Base-by-base conservation (phyloP, 2,888 invertebrate genomes). In the Notodonta dromedarius region DNA sequence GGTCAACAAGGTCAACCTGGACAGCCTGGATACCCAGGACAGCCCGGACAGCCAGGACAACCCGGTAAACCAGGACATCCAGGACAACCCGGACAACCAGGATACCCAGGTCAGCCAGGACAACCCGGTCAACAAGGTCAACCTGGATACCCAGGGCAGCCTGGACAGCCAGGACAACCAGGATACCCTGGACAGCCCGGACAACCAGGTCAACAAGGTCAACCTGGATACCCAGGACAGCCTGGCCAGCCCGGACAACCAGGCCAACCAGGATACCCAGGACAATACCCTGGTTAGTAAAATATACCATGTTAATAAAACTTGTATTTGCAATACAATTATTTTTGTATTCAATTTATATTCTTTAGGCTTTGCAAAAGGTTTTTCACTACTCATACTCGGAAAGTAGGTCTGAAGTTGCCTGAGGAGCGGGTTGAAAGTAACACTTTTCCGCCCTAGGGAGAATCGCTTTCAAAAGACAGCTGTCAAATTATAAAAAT, bases 21-120 rank as follows among this genome's bases (percentile, higher is more conserved):
- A 76, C 61, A 73, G 0, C 79, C 80, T 1, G 83, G 85, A 8
- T 61, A 73, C 0, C 83, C 88, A 0, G 86, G 83, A 9, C 35
- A 55, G 4, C 40, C 35, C 2, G 5, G 69, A 1, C 5, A 61
- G 0, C 67, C 67, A 6, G 67, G 67, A 0, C 0, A 54, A 0
- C 61, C 57, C 0, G 63, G 67, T 2, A 4, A 55, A 0, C 66
- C 66, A 0, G 66, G 61, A 16, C 6, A 16, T 0, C 62, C 59
- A 0, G 66, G 66, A 0, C 5, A 60, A 0, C 66, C 66, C 0
- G 67, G 14, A 16, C 7, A 60, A 0, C 95, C 94, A 16, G 89
- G 88, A 0, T 13, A 69, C 0, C 69, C 74, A 2, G 77, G 71
- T 3, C 16, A 74, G 2, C 75, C 78, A 76, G 82, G 61, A 77